Percentiles rank a stretch among this genome's conserved stretches.
phyloP scores from a whole-genome alignment of 2,797 vertebrate genomes.

The Alauda arvensis region DNA sequence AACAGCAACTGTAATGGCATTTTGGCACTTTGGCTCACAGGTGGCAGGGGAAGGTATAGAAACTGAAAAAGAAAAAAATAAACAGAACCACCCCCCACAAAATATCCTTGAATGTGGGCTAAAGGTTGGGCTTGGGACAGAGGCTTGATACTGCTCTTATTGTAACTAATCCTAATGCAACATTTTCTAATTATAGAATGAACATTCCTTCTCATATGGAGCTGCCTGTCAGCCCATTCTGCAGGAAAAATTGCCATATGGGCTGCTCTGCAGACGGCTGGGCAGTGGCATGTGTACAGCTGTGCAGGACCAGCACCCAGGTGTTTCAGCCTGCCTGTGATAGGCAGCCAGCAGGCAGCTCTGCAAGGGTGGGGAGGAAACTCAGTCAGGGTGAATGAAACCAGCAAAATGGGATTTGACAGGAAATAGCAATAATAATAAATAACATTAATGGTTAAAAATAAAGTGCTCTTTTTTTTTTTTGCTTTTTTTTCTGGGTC shows the following conservation, averaged over 20 bases:
- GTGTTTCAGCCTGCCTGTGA: slow-evolving; percentile 24
- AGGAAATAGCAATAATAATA: background rate
- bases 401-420: background rate
- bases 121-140: background rate
- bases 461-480: background rate
- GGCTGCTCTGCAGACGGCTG: slow-evolving; percentile 13
- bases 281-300: slow-evolving; percentile 41
- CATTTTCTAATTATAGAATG: background rate
- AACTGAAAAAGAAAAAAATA: background rate
- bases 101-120: background rate
- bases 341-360: slow-evolving; percentile 2
- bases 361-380: background rate
- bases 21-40: background rate
- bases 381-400: background rate
- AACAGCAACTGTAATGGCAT: background rate
- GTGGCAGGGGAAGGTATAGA: background rate
- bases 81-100: rapidly evolving
- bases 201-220: background rate
- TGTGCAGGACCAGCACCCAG: slow-evolving; percentile 31
- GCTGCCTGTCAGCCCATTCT: slow-evolving; percentile 8
- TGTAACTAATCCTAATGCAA: background rate
- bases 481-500: no score
- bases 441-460: background rate
- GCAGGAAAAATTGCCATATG: background rate
- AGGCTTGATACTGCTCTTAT: background rate